A percentile compares a stretch with the other conserved stretches of the same genome.
Evolutionary conservation across 2,888 invertebrate genomes (phyloP).

Genomic region (Vesta saturnalis): DNA sequence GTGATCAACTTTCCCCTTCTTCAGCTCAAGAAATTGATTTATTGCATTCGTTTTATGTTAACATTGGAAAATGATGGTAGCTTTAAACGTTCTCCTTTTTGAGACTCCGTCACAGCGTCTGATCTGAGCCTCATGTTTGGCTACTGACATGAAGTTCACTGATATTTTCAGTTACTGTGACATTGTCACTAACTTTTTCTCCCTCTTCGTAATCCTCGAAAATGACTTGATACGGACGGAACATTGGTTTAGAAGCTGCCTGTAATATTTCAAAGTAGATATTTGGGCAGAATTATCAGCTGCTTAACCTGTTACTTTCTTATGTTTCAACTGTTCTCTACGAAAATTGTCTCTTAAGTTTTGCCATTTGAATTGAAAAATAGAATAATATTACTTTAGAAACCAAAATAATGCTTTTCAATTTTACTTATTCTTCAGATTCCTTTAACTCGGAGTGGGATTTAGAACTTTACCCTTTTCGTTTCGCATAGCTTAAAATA

Average conservation of each 20-base stretch:
- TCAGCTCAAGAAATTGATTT: too few relatives aligned
- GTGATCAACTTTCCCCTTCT: too few relatives aligned
- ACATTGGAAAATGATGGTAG: too few relatives aligned
- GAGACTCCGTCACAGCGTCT: too few relatives aligned
- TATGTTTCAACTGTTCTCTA: too few relatives aligned
- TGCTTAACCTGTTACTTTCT: too few relatives aligned
- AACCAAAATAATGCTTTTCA: neutral
- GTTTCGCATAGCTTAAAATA: neutral
- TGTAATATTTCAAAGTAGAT: neutral
- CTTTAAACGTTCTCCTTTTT: too few relatives aligned
- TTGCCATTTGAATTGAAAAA: neutral
- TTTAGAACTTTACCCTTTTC: neutral
- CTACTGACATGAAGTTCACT: neutral
- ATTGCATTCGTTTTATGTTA: too few relatives aligned
- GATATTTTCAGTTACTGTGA: neutral
- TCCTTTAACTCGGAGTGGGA: neutral
- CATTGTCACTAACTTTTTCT: neutral
- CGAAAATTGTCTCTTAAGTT: neutral
- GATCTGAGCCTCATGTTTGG: too few relatives aligned
- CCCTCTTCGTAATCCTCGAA: neutral
- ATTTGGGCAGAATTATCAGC: too few relatives aligned
- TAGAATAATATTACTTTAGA: neutral
- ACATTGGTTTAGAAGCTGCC: neutral
- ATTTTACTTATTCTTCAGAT: neutral
- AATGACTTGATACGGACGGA: neutral